Conservation (phyloP, 2,113 vertebrate species). For the Puffinus mauretanicus region DNA sequence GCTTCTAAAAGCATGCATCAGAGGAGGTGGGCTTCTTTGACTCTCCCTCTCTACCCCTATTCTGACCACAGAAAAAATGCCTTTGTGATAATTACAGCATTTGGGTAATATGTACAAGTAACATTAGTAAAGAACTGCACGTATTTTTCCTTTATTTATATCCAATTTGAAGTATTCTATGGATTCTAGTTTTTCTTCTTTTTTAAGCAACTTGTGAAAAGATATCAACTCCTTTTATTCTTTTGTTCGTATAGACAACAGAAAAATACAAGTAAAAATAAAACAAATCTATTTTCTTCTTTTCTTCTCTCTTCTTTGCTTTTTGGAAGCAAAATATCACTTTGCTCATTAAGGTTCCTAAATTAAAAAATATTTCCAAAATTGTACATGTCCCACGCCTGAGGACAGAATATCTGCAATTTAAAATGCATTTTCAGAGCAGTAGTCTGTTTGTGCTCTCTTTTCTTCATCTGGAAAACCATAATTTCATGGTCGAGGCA, state of each 20-base stretch:
- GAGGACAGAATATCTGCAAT: not conserved
- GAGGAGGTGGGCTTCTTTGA: not conserved
- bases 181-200: not conserved
- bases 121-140: fast-evolving
- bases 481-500: not conserved
- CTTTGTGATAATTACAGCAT: not conserved
- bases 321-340: not conserved
- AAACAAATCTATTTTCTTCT: not conserved
- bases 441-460: not conserved
- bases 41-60: not conserved
- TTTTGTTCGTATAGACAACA: not conserved
- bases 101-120: not conserved
- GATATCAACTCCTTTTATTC: not conserved
- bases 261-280: not conserved
- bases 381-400: not conserved
- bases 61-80: not conserved
- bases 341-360: not conserved
- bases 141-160: not conserved
- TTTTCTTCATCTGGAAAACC: not conserved
- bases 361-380: not conserved
- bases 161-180: not conserved
- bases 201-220: not conserved
- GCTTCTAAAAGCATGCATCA: not conserved
- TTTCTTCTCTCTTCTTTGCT: not conserved
- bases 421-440: not conserved